A percentile compares a stretch with the other conserved stretches of the same genome.
These are phyloP conservation scores for Achatina immaculata DNA, from an alignment of 1,140 invertebrate genomes.

Conservation along the genomic window DNA sequence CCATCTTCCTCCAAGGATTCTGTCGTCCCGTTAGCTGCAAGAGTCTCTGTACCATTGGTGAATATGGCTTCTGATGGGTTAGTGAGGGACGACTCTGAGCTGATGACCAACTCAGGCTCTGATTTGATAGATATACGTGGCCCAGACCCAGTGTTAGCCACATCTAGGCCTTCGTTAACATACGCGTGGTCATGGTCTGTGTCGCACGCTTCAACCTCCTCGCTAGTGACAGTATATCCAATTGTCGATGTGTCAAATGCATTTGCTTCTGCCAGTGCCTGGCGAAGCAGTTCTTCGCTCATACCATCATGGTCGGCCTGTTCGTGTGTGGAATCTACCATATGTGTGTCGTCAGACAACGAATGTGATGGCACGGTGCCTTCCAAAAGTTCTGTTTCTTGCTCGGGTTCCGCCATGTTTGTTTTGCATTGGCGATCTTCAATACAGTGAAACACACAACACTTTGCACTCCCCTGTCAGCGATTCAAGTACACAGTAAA, in stretches of 20 bases:
- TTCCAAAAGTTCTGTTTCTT: conserved; percentile 50
- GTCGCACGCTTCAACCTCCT: conserved; percentile 24
- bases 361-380: conserved; percentile 50
- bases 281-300: conserved; percentile 69
- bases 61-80: conserved; percentile 19
- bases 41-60: conserved; percentile 2
- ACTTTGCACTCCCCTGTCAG: too few species aligned
- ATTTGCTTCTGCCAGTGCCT: conserved; percentile 68
- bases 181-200: conserved; percentile 15
- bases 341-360: conserved; percentile 40
- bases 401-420: conserved; percentile 64
- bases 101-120: neutral
- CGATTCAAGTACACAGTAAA: neutral
- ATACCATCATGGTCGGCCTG: conserved; percentile 41
- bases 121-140: neutral
- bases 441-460: conserved; percentile 2
- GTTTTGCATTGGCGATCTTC: conserved; percentile 43
- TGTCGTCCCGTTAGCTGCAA: conserved; percentile 21
- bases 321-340: conserved; percentile 41
- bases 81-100: neutral
- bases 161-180: neutral
- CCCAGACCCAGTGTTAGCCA: neutral
- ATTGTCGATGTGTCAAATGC: conserved; percentile 47
- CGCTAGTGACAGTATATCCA: conserved; percentile 12
- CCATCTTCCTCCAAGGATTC: neutral